Base-by-base conservation (phyloP, 2,888 invertebrate species). In the Auanema sp. region DNA sequence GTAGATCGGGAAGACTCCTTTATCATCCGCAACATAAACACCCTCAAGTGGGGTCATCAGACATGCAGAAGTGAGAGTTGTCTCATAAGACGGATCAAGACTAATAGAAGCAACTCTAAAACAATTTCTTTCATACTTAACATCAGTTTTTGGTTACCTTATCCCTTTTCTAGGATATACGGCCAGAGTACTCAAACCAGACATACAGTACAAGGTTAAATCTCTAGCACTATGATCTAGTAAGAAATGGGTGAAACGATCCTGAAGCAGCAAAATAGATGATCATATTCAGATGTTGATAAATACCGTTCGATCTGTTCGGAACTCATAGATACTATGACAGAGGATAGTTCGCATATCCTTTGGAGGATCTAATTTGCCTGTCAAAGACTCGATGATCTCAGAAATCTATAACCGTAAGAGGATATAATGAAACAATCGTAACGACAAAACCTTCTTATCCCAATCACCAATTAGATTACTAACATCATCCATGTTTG, bases 141-240 rank as follows among this genome's bases (percentile, higher is more conserved):
- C 10, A 18, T 18, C 3, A 47, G 47, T 18, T 18, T 47, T 5
- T 47, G 10, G 3, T 21, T 1, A 69, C 72, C 72, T 40, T 33
- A 68, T 57, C 33, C 68, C 73, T 23, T 70, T 70, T 42, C 73
- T 66, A 18, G 73, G 73, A 58, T 73, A 73, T 44, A 73, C 65
- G 11, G 73, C 73, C 44, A 73, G n/a, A 3, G 73, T 73, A 0
- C 70, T 67, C 23, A 73, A 51, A 1, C 73, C 73, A 16, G 73
- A 73, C 58, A 73, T 66, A 50, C 73, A 73, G 33, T 67, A 73
- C 25, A 73, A 59, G 47, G 73, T 73, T 64, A 73, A 21, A 18
- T 73, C 73, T 33, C 67, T 18, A 6, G 65, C 63, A 18, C 63
- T 55, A 14, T 65, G 24, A 62, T 73, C 73, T 51, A 73, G 42